phyloP scores from a whole-genome alignment of 2,797 vertebrate species.

The Kryptopterus vitreolus region DNA sequence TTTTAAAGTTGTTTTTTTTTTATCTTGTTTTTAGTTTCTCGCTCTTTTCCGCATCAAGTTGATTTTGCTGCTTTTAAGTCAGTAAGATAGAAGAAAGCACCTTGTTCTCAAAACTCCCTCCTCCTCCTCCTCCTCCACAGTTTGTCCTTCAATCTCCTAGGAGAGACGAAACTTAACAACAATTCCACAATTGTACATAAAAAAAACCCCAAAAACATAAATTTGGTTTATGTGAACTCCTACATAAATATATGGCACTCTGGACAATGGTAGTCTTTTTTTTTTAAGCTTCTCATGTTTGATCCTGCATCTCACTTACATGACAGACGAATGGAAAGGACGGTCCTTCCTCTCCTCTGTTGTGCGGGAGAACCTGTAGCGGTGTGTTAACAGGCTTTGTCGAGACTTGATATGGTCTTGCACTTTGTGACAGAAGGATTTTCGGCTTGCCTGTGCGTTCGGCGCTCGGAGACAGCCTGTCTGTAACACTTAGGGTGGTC shows the following conservation, averaged over 20 bases:
- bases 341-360: slow-evolving; percentile 22
- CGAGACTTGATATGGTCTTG: slow-evolving; percentile 53
- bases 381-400: slow-evolving; percentile 42
- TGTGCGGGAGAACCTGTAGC: slow-evolving; percentile 29
- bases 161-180: too few relatives aligned
- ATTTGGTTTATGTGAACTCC: too few relatives aligned
- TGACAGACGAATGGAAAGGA: background rate
- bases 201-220: too few relatives aligned
- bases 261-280: background rate
- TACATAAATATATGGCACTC: too few relatives aligned
- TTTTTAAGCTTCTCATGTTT: background rate
- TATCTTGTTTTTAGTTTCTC: too few relatives aligned
- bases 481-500: slow-evolving; percentile 53
- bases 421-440: slow-evolving; percentile 46
- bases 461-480: slow-evolving; percentile 47
- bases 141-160: too few relatives aligned
- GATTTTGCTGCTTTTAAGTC: background rate
- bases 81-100: background rate
- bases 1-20: too few relatives aligned
- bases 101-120: background rate
- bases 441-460: slow-evolving; percentile 47
- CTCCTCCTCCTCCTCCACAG: too few relatives aligned
- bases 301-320: background rate
- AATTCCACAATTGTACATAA: too few relatives aligned
- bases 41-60: background rate